Evolutionary conservation across 1,140 invertebrate genomes (phyloP), one percentile per base, ranked within the genome.

Genomic region (Pseudomyrmex flavicornis): DNA sequence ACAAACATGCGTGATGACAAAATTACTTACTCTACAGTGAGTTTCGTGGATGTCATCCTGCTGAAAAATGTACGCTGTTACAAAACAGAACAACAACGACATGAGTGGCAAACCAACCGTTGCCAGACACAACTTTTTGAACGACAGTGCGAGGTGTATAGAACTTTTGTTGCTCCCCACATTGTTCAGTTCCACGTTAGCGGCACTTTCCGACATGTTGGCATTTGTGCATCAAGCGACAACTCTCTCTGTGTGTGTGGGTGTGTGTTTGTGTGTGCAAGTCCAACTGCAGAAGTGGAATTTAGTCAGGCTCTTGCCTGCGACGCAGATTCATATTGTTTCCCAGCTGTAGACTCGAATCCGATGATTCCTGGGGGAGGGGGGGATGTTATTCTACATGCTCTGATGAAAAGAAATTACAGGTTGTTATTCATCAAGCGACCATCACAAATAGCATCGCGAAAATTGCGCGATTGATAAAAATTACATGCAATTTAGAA

Each of bases 31-130:
- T 91, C 96, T 96, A 95, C 98, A 98, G 93, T 98, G 97, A 82
- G 98, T 98, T 95, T 98, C 97, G 92, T 98, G 98, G 91, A 98
- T 97, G 93, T 98, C 97, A 95, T 98, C 97, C 94, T 97, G 96
- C 93, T 98, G 97, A 94, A 98, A 98, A 92, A 98, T 96, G 92
- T 97, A 97, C 80, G 97, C 97, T 85, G 97, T 97, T 86, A 97
- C 94, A 92, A 98, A 97, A 95, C 98, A 98, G 92, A 97, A 95
- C 86, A 98, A 94, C 90, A 98, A 95, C 89, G 97, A 97, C 91
- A 96, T 94, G 79, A 98, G 94, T 54, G 98, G 98, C 93, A 98
- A 95, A 83, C 96, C 96, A 44, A 98, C 97, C 62, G 97, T 97
- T 77, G 97, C 95, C 66, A 97, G 93, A 92, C 97, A 98, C 85